Evolutionary conservation across 2,888 invertebrate genomes (phyloP).

Genomic region (Agrotis ipsilon): DNA sequence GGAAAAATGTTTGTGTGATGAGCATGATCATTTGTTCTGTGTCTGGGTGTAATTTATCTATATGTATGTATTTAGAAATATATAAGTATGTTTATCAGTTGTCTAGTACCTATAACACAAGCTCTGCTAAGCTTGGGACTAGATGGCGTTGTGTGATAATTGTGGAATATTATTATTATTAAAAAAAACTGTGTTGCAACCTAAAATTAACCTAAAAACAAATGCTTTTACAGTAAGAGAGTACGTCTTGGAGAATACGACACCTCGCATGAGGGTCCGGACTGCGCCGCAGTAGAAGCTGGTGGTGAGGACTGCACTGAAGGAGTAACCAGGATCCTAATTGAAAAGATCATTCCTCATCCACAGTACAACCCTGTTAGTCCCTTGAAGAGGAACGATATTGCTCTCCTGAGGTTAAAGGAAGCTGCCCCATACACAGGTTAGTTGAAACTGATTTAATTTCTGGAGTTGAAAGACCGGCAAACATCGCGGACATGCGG

Average conservation of each 20-base stretch:
- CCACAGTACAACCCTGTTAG: conserved; percentile 76
- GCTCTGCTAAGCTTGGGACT: too few species aligned
- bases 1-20: too few species aligned
- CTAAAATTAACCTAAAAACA: neutral
- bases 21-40: too few species aligned
- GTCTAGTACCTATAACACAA: too few species aligned
- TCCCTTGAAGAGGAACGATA: conserved; percentile 76
- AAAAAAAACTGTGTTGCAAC: neutral
- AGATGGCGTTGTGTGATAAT: too few species aligned
- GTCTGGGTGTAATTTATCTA: too few species aligned
- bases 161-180: too few species aligned
- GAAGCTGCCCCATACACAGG: conserved; percentile 63
- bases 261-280: conserved; percentile 74
- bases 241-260: conserved; percentile 87
- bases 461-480: too few species aligned
- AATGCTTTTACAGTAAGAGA: conserved; percentile 40
- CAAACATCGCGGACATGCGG: too few species aligned
- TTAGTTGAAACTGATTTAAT: conserved; percentile 19
- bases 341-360: conserved; percentile 84
- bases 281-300: conserved; percentile 78
- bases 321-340: conserved; percentile 74
- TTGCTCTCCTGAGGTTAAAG: conserved; percentile 85
- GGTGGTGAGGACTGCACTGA: conserved; percentile 83
- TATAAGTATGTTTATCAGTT: too few species aligned
- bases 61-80: too few species aligned